Evolutionary conservation across 2,113 vertebrate genomes (phyloP), one percentile per base, ranked within the genome.

Genomic region (Scytalopus superciliaris): DNA sequence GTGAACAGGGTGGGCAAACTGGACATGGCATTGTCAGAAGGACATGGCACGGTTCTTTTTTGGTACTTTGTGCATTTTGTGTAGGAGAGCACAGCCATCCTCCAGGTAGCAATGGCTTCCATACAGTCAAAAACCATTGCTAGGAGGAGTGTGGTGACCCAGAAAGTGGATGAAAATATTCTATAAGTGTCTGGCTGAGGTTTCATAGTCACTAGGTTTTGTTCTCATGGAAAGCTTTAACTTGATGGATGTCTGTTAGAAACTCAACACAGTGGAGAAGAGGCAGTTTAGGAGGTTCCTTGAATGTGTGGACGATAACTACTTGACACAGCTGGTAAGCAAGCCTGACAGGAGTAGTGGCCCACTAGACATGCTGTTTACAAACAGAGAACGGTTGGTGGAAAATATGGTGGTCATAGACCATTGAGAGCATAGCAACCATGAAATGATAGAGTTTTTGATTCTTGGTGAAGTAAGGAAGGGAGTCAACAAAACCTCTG

Each of bases 1-100:
- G 19, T 3, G 9, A 31, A 64, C 39, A 42, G 19, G 39, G 28
- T 39, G 52, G 33, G 12, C 8, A 59, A 59, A 52, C 3, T 6
- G 19, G 15, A n/a, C 28, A 15, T 42, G 28, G 24, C 11, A 18
- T 12, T 60, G 59, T 60, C 33, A 50, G 31, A 44, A 33, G 15
- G 27, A 66, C 0, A 4, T 37, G 42, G 9, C 11, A 59, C 0
- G 1, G 7, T 37, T 59, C 35, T 59, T 76, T 24, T 37, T 25
- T 1, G 14, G n/a, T 16, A 3, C 37, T 44, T 57, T 28, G 14
- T 39, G 27, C 27, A 59, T 45, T 59, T 74, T 81, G 23, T 52
- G 10, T n/a, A 39, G 60, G 9, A 52, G 52, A 74, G 23, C 22
- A 37, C 27, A 74, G 60, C 6, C 60, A 45, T 7, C 19, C 27